Conservation (phyloP, 2,888 invertebrate genomes). For the Cecidostiba fungosa region DNA sequence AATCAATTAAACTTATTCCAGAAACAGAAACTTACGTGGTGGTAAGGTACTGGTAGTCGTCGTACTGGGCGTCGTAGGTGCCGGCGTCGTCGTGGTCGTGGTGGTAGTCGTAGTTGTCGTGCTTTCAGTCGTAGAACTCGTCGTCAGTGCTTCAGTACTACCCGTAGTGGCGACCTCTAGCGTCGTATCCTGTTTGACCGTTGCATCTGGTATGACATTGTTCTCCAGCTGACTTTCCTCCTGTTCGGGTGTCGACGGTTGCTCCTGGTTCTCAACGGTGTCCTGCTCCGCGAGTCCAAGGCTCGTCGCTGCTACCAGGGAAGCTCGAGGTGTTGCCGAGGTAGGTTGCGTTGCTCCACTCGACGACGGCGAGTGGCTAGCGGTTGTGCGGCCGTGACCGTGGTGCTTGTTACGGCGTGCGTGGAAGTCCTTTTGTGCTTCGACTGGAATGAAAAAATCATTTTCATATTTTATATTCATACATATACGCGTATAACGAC, state of each 20-base stretch:
- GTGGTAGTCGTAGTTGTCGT: slow-evolving; percentile 71
- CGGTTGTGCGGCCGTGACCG: slow-evolving; percentile 78
- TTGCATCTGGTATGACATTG: slow-evolving; percentile 77
- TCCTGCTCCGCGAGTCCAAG: slow-evolving; percentile 78
- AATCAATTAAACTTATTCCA: too few relatives aligned
- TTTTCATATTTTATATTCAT: slow-evolving; percentile 22
- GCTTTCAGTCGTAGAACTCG: slow-evolving; percentile 56
- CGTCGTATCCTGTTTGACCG: slow-evolving; percentile 66
- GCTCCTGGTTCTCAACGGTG: slow-evolving; percentile 40
- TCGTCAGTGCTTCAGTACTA: slow-evolving; percentile 70
- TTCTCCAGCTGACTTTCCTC: slow-evolving; percentile 74
- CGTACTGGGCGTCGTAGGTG: slow-evolving; percentile 72
- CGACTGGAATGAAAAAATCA: slow-evolving; percentile 82
- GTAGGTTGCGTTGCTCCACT: slow-evolving; percentile 80
- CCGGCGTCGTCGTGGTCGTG: slow-evolving; percentile 77
- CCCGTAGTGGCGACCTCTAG: slow-evolving; percentile 10
- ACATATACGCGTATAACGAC: background rate
- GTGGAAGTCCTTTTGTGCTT: slow-evolving; percentile 94
- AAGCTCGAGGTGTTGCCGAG: slow-evolving; percentile 80
- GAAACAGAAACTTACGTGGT: slow-evolving; percentile 78
- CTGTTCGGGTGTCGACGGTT: background rate
- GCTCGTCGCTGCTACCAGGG: slow-evolving; percentile 80
- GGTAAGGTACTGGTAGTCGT: slow-evolving; percentile 79
- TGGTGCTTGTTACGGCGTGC: slow-evolving; percentile 80
- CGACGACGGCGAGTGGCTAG: slow-evolving; percentile 78